Percentiles rank a stretch among this genome's conserved stretches.
phyloP scores from a whole-genome alignment of 1,140 invertebrate genomes.

The Homalodisca vitripennis region DNA sequence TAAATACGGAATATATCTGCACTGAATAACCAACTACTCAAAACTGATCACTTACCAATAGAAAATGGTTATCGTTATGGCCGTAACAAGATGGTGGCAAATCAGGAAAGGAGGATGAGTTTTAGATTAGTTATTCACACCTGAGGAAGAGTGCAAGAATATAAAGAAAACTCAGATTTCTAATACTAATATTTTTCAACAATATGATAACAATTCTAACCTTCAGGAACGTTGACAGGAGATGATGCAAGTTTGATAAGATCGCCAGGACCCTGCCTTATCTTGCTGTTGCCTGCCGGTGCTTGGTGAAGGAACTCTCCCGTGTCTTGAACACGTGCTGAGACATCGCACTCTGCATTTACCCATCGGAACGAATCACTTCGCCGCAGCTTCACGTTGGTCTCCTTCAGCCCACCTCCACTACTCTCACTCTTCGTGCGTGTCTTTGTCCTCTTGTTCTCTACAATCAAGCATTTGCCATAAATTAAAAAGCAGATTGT shows the following conservation, averaged over 20 bases:
- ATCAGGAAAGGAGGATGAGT: no score
- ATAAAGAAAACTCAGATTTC: no score
- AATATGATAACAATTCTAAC: neutral
- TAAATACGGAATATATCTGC: no score
- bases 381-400: neutral
- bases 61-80: no score
- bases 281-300: conserved; percentile 1
- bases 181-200: neutral
- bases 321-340: no score
- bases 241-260: conserved; percentile 26
- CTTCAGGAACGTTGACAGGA: neutral
- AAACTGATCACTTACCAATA: no score
- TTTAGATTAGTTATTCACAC: no score
- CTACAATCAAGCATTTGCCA: no score
- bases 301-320: neutral
- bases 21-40: no score
- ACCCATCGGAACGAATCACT: conserved; percentile 21
- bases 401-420: neutral
- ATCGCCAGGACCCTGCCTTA: neutral
- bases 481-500: no score
- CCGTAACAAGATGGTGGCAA: no score
- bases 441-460: conserved; percentile 22
- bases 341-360: neutral
- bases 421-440: conserved; percentile 31
- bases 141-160: no score